Evolutionary conservation across 2,797 vertebrate genomes (phyloP), one percentile per base, ranked within the genome.

Genomic region (Octomys mimax): DNA sequence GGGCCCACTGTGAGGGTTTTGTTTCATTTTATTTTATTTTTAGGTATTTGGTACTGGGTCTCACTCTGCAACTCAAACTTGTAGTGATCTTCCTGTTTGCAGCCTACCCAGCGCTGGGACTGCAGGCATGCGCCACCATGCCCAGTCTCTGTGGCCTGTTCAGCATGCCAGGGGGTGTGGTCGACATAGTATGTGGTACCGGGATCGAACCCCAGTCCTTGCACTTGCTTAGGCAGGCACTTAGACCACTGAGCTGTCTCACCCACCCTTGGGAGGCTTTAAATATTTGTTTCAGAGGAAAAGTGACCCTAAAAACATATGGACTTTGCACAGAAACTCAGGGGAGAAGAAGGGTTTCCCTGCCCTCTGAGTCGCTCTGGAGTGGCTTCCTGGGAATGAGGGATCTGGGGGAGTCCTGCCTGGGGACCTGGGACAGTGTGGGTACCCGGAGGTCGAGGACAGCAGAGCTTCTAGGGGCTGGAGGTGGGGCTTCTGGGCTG

Each of bases 241-340:
- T 54, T 54, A 54, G 12, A 54, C 52, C 52, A 54, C 52, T 11
- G 13, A 54, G 52, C 12, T 54, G 14, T 54, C 52, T 54, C 52
- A 54, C 54, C 16, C 16, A 4, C 14, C 54, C 54, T 57, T 57
- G 54, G 16, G 54, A 57, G 54, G 54, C 28, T 42, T 42, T 75
- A 28, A 36, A 61, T 57, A 24, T 36, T 70, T 78, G 80, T 95
- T 89, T 95, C 66, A 36, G 57, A 87, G 22, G 57, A 91, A 26
- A 93, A 92, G 39, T 90, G 3, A 83, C 42, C 79, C 68, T 26
- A 54, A 84, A 92, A 49, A n/a, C 6, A 75, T 52, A 39, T 6
- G 24, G 66, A 2, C 18, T 87, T 61, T 68, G 77, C 57, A 31
- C 71, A n/a, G n/a, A 77, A 70, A 82, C 59, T 71, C 46, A 73